A percentile compares a stretch with the other conserved stretches of the same genome.
phyloP scores from a whole-genome alignment of 37 sponge, comb jelly and placozoan species.

The Theonella swinhoei region DNA sequence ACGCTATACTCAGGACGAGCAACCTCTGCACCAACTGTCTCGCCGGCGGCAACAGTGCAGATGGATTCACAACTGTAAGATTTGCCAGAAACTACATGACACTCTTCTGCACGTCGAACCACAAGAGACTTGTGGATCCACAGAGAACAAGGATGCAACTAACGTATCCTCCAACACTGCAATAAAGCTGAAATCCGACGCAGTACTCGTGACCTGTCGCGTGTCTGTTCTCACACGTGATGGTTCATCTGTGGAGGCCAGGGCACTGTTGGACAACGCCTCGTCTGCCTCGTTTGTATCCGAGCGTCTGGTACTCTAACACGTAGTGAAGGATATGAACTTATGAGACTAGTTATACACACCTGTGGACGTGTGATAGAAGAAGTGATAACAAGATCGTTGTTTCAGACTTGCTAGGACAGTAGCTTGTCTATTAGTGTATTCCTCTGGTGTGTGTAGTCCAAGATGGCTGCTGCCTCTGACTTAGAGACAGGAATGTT shows the following conservation, averaged over 20 bases:
- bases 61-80: constrained; percentile 36
- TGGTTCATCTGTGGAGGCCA: constrained; percentile 13
- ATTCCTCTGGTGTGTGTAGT: too few relatives aligned
- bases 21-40: constrained; percentile 5
- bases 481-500: too few relatives aligned
- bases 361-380: too few relatives aligned
- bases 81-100: constrained; percentile 15
- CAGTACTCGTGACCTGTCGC: constrained; percentile 9
- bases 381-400: too few relatives aligned
- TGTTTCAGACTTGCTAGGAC: too few relatives aligned
- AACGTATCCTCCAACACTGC: constrained; percentile 1
- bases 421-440: too few relatives aligned
- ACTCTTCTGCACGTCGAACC: constrained; percentile 11
- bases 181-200: constrained; percentile 1
- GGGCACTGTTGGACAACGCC: constrained; percentile 4
- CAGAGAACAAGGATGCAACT: too few relatives aligned
- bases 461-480: too few relatives aligned
- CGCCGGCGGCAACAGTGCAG: constrained; percentile 31
- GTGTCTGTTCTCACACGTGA: neutral
- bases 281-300: constrained; percentile 21
- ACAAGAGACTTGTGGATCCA: too few relatives aligned
- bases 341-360: too few relatives aligned
- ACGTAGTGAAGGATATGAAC: too few relatives aligned
- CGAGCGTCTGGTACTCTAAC: constrained; percentile 1
- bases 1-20: neutral